A percentile compares a stretch with the other conserved stretches of the same genome.
These are phyloP conservation scores for Biston betularia DNA, from an alignment of 2,888 invertebrate genomes.

Conservation along the genomic window DNA sequence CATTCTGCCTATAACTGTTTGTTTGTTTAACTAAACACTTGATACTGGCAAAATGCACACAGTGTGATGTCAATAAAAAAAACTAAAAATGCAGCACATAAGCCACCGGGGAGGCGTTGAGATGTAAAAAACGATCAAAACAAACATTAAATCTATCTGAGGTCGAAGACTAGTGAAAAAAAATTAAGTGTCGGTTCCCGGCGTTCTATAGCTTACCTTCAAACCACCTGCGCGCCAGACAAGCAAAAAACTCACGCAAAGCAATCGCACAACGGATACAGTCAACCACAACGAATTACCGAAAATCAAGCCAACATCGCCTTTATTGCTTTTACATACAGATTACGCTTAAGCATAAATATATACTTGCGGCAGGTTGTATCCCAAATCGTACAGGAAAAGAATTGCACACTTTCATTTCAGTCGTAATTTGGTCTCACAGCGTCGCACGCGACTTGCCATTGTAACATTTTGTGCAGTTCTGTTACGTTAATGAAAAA, in stretches of 20 bases:
- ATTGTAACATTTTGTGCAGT: constrained; percentile 47
- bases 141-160: constrained; percentile 61
- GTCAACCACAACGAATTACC: constrained; percentile 37
- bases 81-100: constrained; percentile 11
- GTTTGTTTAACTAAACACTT: too few species aligned
- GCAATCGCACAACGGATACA: constrained; percentile 54
- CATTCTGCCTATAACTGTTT: too few species aligned
- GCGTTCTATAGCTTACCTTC: constrained; percentile 52
- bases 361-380: constrained; percentile 13
- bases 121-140: constrained; percentile 65
- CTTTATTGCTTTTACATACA: constrained; percentile 33
- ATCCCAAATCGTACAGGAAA: constrained; percentile 56
- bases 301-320: constrained; percentile 29
- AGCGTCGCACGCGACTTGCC: constrained; percentile 49
- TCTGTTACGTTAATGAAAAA: constrained; percentile 51
- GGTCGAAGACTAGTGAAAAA: constrained; percentile 66
- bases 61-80: not conserved
- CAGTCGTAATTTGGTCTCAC: constrained; percentile 50
- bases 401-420: constrained; percentile 60
- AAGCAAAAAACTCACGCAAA: constrained; percentile 72
- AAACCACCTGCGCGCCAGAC: constrained; percentile 79
- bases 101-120: constrained; percentile 51
- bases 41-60: too few species aligned
- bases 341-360: constrained; percentile 5
- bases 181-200: constrained; percentile 61